phyloP scores from a whole-genome alignment of 1,140 invertebrate species.

The Drosophila albomicans region DNA sequence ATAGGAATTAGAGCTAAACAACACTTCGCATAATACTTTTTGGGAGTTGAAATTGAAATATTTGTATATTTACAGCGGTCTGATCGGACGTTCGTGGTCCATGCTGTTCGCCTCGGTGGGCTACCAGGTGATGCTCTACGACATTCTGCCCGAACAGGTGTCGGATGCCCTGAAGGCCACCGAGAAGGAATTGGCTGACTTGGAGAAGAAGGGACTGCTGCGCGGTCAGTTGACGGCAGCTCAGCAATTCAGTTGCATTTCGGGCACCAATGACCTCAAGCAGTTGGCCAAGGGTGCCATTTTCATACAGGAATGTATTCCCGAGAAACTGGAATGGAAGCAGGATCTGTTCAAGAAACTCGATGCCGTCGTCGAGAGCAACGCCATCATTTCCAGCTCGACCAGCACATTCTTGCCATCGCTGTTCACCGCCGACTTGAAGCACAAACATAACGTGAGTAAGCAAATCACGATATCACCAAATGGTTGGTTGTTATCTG shows the following conservation, averaged over 20 bases:
- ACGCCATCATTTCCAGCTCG: conserved; percentile 94
- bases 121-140: conserved; percentile 94
- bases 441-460: conserved; percentile 89
- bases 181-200: conserved; percentile 88
- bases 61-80: conserved; percentile 86
- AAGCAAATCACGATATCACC: background rate
- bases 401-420: conserved; percentile 96
- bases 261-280: conserved; percentile 88
- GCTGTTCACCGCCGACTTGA: conserved; percentile 91
- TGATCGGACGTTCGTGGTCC: conserved; percentile 97
- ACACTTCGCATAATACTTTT: too few species aligned
- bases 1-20: too few species aligned
- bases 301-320: conserved; percentile 96
- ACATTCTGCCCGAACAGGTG: conserved; percentile 92
- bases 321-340: conserved; percentile 95
- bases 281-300: conserved; percentile 90
- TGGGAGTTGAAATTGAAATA: too few species aligned
- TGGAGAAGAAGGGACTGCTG: conserved; percentile 90
- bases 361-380: conserved; percentile 90
- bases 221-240: conserved; percentile 90
- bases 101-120: conserved; percentile 98
- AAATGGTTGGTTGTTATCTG: background rate
- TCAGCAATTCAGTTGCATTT: conserved; percentile 91
- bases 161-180: conserved; percentile 91
- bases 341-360: conserved; percentile 91